Evolutionary conservation across 2,888 invertebrate genomes (phyloP), one percentile per base, ranked within the genome.

Genomic region (Magallana nippona): DNA sequence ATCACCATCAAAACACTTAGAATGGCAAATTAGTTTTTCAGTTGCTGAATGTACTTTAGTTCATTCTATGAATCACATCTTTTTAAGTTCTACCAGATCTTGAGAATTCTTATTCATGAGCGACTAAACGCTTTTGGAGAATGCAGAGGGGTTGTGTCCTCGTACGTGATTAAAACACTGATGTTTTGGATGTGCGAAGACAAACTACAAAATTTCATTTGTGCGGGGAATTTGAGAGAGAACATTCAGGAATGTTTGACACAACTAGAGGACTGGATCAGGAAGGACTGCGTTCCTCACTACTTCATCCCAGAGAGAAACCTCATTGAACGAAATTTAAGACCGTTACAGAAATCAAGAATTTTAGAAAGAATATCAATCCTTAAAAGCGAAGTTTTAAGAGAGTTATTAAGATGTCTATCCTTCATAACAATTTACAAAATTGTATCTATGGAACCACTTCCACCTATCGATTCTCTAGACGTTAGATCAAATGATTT

Each of bases 131-230:
- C 0, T 71, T 32, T 32, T 32, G 71, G 19, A 2, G 71, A 19
- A 15, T 71, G 71, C 32, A 32, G 15, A 8, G 71, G 15, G 22
- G 22, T 27, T 5, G 15, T 32, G 17, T 71, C 71, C 27, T 71
- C 71, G 10, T 71, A 71, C 71, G 13, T 71, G 27, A 71, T 71
- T 13, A 32, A 22, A 71, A 27, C 22, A 27, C 27, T 71, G 71
- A 32, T 71, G 27, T 71, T 71, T 71, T 71, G 71, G 71, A 32
- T 71, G 71, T 71, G 71, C 17, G 71, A 71, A 32, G 71, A 71
- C 71, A 71, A 71, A 22, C 11, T 71, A 22, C 71, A 19, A 13
- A 71, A 71, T 32, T 27, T 71, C 13, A 22, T 71, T 15, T 27
- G 32, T 32, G 71, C 22, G 1, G 27, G 71, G 1, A 71, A 71